Percentiles rank a stretch among this genome's conserved stretches.
phyloP scores from a whole-genome alignment of 2,113 vertebrate species.

The Chloropsis cyanopogon region DNA sequence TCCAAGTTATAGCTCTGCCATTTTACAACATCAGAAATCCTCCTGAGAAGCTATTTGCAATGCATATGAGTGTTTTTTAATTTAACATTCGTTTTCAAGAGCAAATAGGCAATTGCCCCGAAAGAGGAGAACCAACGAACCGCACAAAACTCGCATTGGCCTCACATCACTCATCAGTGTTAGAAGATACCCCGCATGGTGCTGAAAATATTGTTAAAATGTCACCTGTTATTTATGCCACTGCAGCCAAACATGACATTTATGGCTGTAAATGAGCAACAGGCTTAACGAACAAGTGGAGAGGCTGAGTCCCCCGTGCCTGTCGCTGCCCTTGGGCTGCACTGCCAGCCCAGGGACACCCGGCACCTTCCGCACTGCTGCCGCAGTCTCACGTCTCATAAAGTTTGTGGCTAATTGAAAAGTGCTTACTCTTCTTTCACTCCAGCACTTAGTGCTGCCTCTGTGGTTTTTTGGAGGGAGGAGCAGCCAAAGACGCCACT shows the following conservation, averaged over 20 bases:
- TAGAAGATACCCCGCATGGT: rapidly evolving
- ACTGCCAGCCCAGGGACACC: rapidly evolving
- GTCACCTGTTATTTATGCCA: background rate
- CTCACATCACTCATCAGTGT: background rate
- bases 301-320: rapidly evolving
- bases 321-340: background rate
- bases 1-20: background rate
- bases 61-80: background rate
- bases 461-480: background rate
- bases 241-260: background rate
- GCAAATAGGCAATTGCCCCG: background rate
- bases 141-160: background rate
- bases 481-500: rapidly evolving
- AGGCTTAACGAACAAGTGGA: background rate
- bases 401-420: background rate
- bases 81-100: background rate
- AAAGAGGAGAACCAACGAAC: background rate
- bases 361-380: rapidly evolving
- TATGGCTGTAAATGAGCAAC: background rate
- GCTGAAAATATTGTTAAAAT: background rate
- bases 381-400: background rate
- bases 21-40: background rate
- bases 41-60: background rate
- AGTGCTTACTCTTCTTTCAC: background rate
- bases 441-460: background rate